Percentiles rank a stretch among this genome's conserved stretches.
Evolutionary conservation across 2,888 invertebrate species (phyloP).

Genomic region (Dioctria linearis): DNA sequence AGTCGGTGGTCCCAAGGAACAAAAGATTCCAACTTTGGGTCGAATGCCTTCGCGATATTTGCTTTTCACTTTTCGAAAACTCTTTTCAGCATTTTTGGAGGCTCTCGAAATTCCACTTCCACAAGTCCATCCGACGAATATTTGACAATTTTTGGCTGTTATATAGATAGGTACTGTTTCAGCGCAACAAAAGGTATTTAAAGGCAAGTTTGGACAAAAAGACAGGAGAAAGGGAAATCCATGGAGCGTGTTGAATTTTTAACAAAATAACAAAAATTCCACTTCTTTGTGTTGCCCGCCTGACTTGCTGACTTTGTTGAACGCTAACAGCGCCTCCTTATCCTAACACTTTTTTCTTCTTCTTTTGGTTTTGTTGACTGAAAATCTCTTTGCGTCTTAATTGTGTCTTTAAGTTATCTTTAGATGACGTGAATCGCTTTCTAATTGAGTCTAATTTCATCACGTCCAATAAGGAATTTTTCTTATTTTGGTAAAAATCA

Average conservation of each 20-base stretch:
- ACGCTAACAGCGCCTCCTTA: slow-evolving; percentile 2
- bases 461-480: slow-evolving; percentile 40
- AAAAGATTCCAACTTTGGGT: slow-evolving; percentile 4
- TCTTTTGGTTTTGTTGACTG: background rate
- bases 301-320: background rate
- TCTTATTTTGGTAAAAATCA: slow-evolving; percentile 38
- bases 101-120: background rate
- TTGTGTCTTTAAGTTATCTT: slow-evolving; percentile 51
- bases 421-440: slow-evolving; percentile 50
- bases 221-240: slow-evolving; percentile 8
- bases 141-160: slow-evolving; percentile 12
- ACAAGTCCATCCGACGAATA: slow-evolving; percentile 6
- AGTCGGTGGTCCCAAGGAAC: slow-evolving; percentile 40
- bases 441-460: slow-evolving; percentile 49
- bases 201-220: slow-evolving; percentile 2
- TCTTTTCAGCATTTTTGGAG: slow-evolving; percentile 38
- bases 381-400: slow-evolving; percentile 49
- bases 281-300: slow-evolving; percentile 39
- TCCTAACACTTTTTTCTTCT: slow-evolving; percentile 19
- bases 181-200: slow-evolving; percentile 30
- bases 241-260: slow-evolving; percentile 34
- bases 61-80: slow-evolving; percentile 28
- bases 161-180: slow-evolving; percentile 16
- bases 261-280: slow-evolving; percentile 50
- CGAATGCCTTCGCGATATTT: slow-evolving; percentile 38